phyloP scores from a whole-genome alignment of 2,797 vertebrate genomes.

The Myripristis murdjan region DNA sequence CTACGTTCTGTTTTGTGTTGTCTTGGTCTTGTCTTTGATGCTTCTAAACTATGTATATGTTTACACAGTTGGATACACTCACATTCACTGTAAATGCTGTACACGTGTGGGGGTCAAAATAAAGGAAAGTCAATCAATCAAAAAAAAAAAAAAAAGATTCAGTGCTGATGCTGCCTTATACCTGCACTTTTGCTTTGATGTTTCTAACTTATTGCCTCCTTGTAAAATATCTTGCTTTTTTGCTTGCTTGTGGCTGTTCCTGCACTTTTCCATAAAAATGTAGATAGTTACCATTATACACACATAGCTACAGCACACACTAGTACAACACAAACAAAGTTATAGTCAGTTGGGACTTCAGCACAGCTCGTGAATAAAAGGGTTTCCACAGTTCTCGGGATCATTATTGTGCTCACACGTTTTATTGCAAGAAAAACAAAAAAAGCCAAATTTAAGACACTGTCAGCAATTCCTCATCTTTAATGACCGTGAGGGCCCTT shows the following conservation, averaged over 20 bases:
- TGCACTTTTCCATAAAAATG: conserved; percentile 9
- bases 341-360: neutral
- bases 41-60: no score
- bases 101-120: no score
- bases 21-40: no score
- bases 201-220: neutral
- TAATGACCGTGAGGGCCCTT: no score
- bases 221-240: neutral
- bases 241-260: neutral
- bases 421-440: neutral
- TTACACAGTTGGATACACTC: no score
- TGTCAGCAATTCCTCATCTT: neutral
- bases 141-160: no score
- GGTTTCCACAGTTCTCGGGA: neutral
- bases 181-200: neutral
- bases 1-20: no score
- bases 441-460: neutral
- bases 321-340: neutral
- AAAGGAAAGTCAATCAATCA: no score
- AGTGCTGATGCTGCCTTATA: no score
- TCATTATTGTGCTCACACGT: neutral
- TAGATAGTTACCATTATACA: conserved; percentile 1
- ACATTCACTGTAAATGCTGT: no score
- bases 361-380: neutral
- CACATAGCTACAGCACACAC: neutral